Evolutionary conservation across 2,797 vertebrate species (phyloP).

Genomic region (Phoxinus dragarum): DNA sequence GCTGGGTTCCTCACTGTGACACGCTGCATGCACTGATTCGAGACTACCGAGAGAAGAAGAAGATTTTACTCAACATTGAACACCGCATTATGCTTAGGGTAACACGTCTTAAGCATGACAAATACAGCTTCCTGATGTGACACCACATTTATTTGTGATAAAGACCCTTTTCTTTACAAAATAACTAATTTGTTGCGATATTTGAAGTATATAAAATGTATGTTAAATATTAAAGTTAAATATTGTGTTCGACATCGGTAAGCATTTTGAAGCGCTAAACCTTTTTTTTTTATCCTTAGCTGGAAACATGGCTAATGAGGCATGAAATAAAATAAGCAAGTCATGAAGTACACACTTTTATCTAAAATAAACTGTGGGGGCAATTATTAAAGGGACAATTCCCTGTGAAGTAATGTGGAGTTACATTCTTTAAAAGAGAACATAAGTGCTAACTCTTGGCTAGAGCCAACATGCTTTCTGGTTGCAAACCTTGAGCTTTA

Average conservation of each 20-base stretch:
- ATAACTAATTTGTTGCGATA: neutral
- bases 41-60: constrained; percentile 98
- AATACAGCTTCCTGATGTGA: neutral
- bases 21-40: constrained; percentile 96
- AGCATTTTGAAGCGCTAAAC: neutral
- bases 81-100: constrained; percentile 99
- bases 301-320: neutral
- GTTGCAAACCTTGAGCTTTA: neutral
- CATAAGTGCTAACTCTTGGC: neutral
- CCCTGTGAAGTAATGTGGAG: neutral
- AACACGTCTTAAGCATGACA: constrained; percentile 27
- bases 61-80: constrained; percentile 98
- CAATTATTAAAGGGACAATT: neutral
- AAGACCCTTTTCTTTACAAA: neutral
- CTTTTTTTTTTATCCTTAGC: neutral
- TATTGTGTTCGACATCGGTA: neutral
- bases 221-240: neutral
- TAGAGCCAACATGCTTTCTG: neutral
- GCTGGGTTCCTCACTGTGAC: constrained; percentile 99
- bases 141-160: no score
- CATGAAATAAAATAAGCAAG: neutral
- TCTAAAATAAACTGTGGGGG: neutral
- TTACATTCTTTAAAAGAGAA: neutral
- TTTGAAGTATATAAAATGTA: neutral
- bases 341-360: neutral